Conservation (phyloP, 1,140 invertebrate genomes). For the Calephelis nemesis region DNA sequence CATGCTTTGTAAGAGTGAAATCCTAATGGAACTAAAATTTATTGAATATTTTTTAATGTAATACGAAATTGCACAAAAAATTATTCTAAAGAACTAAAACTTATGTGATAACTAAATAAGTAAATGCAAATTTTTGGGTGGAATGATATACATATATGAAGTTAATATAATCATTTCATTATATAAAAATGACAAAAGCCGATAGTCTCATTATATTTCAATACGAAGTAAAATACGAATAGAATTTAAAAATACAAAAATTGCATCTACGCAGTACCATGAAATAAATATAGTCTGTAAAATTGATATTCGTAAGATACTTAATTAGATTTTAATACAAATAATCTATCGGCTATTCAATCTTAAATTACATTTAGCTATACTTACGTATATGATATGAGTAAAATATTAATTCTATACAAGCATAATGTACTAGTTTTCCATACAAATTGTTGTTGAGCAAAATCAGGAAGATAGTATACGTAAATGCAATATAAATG, state of each 20-base stretch:
- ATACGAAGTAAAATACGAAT: too few species aligned
- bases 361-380: conserved; percentile 1
- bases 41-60: conserved; percentile 7
- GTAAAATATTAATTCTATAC: neutral
- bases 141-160: conserved; percentile 34
- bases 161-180: neutral
- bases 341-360: neutral
- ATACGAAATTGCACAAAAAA: conserved; percentile 6
- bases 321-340: neutral
- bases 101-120: conserved; percentile 5
- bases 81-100: neutral
- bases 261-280: neutral
- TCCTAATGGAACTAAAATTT: neutral
- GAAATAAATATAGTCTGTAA: too few species aligned
- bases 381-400: neutral
- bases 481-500: conserved; percentile 55
- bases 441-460: conserved; percentile 48
- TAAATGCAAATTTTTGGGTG: conserved; percentile 55
- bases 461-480: conserved; percentile 46
- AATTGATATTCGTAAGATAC: too few species aligned
- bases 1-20: neutral
- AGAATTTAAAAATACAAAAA: neutral
- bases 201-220: neutral
- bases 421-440: neutral
- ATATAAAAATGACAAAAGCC: neutral